Base-by-base conservation (phyloP, 53 echinoderm and acorn worm genomes). In the Luidia sarsii region DNA sequence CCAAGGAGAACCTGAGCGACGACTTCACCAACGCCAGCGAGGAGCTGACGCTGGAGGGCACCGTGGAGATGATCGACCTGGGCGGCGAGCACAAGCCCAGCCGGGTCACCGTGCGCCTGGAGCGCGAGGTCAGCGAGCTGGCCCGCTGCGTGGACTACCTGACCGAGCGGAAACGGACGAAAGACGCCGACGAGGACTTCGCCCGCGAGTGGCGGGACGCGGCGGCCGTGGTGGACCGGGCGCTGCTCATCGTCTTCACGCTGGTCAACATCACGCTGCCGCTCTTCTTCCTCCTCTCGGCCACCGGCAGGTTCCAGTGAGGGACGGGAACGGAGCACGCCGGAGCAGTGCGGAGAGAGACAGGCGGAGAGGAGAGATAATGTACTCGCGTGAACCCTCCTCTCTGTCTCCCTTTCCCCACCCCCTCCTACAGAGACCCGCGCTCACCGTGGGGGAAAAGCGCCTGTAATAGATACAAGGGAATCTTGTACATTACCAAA, bases 151-250 rank as follows among this genome's bases (percentile, higher is more conserved):
- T 90, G 71, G 84, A 75, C 43, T 91, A 87, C 46, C 60, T 91
- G 23, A 68, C 91, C 7, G 71, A 65, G 0, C 31, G 79, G 33
- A 91, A 87, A 68, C 48, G 72, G 57, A 67, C 33, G 23, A 91
- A 91, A 50, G 91, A 91, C 29, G 46, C 80, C 0, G 72, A 84
- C 21, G 72, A 84, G 54, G 79, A 80, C 27, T 50, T 80, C n/a
- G 79, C 91, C 25, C 59, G 83, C 18, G 87, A 91, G 57, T 91
- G 91, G 91, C 71, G 81, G 41, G 91, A 91, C 46, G 87, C 83
- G 25, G 87, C 91, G 13, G 73, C 73, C 23, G 88, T 91, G 10
- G 79, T 91, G 39, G 91, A 91, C 71, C 83, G 88, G 29, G 72
- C 84, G 16, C 80, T 91, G 29, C 71, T 91, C 20, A 82, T 82